Percentiles rank a stretch among this genome's conserved stretches.
Evolutionary conservation across 2,797 vertebrate genomes (phyloP).

Genomic region (Galago senegalensis): DNA sequence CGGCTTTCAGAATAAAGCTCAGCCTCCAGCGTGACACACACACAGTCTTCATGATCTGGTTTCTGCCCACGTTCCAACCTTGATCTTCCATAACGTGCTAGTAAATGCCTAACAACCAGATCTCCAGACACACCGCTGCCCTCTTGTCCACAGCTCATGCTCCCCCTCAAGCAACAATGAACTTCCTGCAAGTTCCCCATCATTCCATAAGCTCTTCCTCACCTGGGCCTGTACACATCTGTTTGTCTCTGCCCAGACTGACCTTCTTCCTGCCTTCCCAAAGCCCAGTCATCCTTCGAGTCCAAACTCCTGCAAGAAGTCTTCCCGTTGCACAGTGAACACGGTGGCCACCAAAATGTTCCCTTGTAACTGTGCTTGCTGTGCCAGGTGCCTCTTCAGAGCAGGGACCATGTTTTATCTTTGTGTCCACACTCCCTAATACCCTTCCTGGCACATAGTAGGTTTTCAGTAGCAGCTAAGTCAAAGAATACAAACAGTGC

Average conservation of each 20-base stretch:
- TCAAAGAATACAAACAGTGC: neutral
- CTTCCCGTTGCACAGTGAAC: neutral
- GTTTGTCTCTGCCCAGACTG: slow-evolving; percentile 2
- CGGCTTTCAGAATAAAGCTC: neutral
- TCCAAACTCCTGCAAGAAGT: neutral
- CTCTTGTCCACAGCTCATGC: neutral
- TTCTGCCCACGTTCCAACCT: neutral
- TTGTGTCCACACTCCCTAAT: neutral
- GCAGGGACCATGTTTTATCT: neutral
- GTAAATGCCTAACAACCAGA: neutral
- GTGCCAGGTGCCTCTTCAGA: neutral
- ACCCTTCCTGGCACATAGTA: neutral
- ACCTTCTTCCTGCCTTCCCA: neutral
- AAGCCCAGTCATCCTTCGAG: neutral
- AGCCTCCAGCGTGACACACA: neutral
- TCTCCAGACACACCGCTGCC: neutral
- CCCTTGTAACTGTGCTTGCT: neutral
- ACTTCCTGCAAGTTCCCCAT: neutral
- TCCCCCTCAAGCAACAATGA: neutral
- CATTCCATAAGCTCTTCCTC: neutral
- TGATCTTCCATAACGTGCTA: neutral
- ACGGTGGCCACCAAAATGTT: neutral
- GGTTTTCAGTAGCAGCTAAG: neutral
- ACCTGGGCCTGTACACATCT: neutral
- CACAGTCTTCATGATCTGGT: neutral